phyloP scores from a whole-genome alignment of 2,888 invertebrate species.

The Iselma pallidipennis region DNA sequence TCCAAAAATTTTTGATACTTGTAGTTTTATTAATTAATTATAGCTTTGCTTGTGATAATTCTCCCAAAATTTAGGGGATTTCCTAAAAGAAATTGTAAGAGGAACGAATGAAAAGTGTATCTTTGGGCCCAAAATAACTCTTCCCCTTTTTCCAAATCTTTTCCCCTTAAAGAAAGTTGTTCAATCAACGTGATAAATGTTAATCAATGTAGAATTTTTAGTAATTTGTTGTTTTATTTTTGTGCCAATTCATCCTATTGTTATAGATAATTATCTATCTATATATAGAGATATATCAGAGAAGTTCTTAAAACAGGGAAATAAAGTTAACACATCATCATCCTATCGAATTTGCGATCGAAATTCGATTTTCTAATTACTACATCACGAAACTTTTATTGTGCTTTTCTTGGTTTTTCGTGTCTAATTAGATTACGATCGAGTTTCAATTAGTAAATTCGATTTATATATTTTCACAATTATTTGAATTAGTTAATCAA shows the following conservation, averaged over 20 bases:
- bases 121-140: background rate
- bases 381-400: background rate
- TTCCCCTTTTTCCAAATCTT: no score
- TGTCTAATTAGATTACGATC: conserved; percentile 1
- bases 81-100: no score
- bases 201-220: background rate
- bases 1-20: no score
- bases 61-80: no score
- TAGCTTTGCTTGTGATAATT: background rate
- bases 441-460: background rate
- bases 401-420: background rate
- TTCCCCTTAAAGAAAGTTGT: no score
- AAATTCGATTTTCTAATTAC: background rate
- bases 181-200: background rate
- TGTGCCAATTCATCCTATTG: conserved; percentile 1
- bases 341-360: background rate
- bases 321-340: background rate
- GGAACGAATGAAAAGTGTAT: no score
- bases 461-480: background rate
- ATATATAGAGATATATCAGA: background rate
- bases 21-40: no score
- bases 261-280: no score
- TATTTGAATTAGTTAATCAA: background rate
- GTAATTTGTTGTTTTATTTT: no score
- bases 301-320: background rate